phyloP scores from a whole-genome alignment of 2,888 invertebrate genomes.

The Callinectes sapidus region DNA sequence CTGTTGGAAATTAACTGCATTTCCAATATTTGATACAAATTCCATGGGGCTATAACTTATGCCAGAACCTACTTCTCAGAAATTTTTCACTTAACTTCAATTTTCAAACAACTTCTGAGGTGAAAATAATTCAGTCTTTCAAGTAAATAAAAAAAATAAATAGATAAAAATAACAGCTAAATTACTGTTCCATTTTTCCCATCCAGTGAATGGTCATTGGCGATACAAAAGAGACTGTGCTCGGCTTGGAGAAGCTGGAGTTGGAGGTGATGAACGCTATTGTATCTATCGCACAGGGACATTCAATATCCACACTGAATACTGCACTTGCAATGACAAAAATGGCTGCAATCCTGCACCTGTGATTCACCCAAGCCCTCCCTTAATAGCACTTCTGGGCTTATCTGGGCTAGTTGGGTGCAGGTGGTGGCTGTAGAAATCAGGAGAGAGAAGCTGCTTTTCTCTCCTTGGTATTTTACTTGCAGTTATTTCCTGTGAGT shows the following conservation, averaged over 20 bases:
- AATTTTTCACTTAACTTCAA: too few species aligned
- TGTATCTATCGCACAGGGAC: slow-evolving; percentile 93
- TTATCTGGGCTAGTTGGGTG: neutral
- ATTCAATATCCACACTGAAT: slow-evolving; percentile 95
- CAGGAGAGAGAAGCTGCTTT: neutral
- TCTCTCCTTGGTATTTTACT: neutral
- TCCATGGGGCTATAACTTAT: neutral
- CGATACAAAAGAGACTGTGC: slow-evolving; percentile 91
- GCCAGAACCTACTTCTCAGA: neutral
- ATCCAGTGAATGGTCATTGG: slow-evolving; percentile 89
- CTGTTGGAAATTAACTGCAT: neutral
- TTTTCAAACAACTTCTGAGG: neutral
- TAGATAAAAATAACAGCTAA: neutral
- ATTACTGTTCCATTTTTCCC: slow-evolving; percentile 13
- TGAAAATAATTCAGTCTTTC: neutral
- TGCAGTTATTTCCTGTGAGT: neutral
- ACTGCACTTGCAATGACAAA: slow-evolving; percentile 89
- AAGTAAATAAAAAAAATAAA: too few species aligned
- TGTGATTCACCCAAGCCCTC: neutral
- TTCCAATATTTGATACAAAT: neutral
- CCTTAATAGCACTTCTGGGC: slow-evolving; percentile 17
- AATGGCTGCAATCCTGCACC: slow-evolving; percentile 89
- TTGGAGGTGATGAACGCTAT: slow-evolving; percentile 91
- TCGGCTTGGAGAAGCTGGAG: slow-evolving; percentile 92
- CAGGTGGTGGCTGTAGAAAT: neutral